These are phyloP conservation scores for Sympetrum striolatum DNA, from an alignment of 2,888 invertebrate species.

Conservation along the genomic window DNA sequence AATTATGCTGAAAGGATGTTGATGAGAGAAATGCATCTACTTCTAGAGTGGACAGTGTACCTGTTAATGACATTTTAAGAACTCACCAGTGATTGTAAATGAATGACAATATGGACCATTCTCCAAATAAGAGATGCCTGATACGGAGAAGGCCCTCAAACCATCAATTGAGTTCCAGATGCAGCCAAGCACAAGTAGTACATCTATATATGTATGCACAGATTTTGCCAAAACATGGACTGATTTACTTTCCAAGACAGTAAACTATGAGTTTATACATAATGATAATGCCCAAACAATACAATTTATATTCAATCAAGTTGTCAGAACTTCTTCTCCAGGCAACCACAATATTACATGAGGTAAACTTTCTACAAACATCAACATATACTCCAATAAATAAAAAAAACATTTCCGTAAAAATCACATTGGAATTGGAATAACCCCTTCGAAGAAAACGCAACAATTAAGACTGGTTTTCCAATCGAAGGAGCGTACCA, in stretches of 20 bases:
- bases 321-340: conserved; percentile 38
- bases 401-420: conserved; percentile 37
- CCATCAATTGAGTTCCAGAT: not conserved
- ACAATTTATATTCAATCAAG: conserved; percentile 33
- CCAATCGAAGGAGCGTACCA: conserved; percentile 20
- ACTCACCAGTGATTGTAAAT: no score
- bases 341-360: conserved; percentile 41
- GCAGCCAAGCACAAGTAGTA: conserved; percentile 26
- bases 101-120: no score
- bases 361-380: conserved; percentile 44
- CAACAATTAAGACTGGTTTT: conserved; percentile 18
- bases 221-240: conserved; percentile 13
- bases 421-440: conserved; percentile 44
- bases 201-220: not conserved
- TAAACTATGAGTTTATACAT: conserved; percentile 26
- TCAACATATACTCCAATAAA: conserved; percentile 41
- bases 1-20: no score
- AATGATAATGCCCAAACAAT: conserved; percentile 35
- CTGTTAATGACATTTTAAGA: no score
- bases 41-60: no score
- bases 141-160: not conserved
- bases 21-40: no score
- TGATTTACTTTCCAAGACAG: conserved; percentile 1
- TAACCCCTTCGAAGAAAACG: conserved; percentile 25
- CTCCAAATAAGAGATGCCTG: no score